These are phyloP conservation scores for Rhagium mordax DNA, from an alignment of 2,888 invertebrate species.

Conservation along the genomic window DNA sequence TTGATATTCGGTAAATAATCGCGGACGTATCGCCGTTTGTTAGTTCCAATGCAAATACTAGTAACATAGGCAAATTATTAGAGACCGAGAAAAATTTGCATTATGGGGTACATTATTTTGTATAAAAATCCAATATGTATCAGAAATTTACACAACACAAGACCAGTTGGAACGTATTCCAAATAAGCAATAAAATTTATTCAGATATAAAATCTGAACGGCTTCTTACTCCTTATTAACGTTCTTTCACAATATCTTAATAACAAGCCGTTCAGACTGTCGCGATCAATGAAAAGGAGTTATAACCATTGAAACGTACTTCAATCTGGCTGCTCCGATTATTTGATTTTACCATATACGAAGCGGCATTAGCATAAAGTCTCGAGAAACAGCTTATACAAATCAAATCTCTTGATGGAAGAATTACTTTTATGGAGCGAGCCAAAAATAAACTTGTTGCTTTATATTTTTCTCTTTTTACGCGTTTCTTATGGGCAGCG, in stretches of 20 bases:
- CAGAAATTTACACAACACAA: no score
- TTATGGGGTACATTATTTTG: no score
- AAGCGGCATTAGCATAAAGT: background rate
- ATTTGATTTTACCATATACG: background rate
- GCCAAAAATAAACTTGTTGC: constrained; percentile 19
- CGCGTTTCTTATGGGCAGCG: background rate
- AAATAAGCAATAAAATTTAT: no score
- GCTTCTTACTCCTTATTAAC: background rate
- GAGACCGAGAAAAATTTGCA: no score
- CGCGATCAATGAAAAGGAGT: background rate
- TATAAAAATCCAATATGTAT: no score
- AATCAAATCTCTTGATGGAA: constrained; percentile 8
- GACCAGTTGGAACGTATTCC: no score
- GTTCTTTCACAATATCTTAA: background rate
- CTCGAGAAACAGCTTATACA: background rate
- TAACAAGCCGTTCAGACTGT: background rate
- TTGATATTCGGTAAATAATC: no score
- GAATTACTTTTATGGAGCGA: background rate
- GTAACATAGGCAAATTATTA: no score
- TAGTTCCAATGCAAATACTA: no score
- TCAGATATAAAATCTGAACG: no score
- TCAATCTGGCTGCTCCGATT: background rate
- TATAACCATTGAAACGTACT: background rate
- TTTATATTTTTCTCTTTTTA: background rate
- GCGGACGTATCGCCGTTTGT: no score